A percentile compares a stretch with the other conserved stretches of the same genome.
These are phyloP conservation scores for Benthosema pterotum DNA, from an alignment of 2,797 vertebrate species.

Conservation along the genomic window DNA sequence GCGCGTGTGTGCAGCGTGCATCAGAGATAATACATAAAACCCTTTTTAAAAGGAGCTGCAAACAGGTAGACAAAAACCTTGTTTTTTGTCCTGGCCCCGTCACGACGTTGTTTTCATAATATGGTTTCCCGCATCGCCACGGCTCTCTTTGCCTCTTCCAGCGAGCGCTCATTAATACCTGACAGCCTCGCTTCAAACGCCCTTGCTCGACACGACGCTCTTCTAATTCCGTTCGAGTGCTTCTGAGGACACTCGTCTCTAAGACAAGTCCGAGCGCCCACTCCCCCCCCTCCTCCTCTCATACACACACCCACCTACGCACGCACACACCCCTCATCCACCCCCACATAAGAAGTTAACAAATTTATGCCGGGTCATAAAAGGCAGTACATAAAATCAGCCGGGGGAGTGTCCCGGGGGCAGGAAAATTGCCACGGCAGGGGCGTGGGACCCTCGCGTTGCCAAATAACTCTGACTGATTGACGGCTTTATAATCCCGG, in stretches of 20 bases:
- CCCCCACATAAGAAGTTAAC: conserved; percentile 51
- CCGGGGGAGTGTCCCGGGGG: conserved; percentile 56
- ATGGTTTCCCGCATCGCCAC: conserved; percentile 29
- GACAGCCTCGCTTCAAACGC: conserved; percentile 47
- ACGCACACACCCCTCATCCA: no score
- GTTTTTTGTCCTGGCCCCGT: conserved; percentile 41
- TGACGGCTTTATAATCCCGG: conserved; percentile 46
- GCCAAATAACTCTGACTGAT: conserved; percentile 57
- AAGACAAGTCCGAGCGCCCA: background rate
- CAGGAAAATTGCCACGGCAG: conserved; percentile 59
- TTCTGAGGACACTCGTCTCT: conserved; percentile 59
- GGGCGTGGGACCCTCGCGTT: conserved; percentile 46
- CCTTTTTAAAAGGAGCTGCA: conserved; percentile 52
- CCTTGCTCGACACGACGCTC: conserved; percentile 62
- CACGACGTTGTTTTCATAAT: conserved; percentile 31
- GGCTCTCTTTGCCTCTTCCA: conserved; percentile 47
- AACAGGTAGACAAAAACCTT: conserved; percentile 52
- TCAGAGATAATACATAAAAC: conserved; percentile 58
- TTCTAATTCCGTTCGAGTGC: conserved; percentile 58
- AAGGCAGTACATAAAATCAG: conserved; percentile 72
- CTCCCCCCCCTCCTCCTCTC: no score
- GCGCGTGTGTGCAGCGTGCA: no score
- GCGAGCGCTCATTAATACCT: conserved; percentile 58
- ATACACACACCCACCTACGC: no score
- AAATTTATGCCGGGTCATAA: conserved; percentile 76